Evolutionary conservation across 2,888 invertebrate genomes (phyloP).

Genomic region (Volucella inflata): DNA sequence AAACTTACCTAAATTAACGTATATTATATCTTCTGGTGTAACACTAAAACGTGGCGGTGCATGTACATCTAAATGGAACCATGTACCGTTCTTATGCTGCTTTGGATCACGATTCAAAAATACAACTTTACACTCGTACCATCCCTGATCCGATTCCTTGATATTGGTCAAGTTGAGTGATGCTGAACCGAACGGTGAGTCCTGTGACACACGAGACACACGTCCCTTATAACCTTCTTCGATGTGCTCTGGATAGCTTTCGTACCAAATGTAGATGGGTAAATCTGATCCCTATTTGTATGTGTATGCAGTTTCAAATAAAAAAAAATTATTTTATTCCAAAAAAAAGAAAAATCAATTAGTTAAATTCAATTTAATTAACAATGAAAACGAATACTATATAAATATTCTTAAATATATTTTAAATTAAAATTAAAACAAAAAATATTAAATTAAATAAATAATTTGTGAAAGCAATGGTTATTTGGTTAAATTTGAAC

Average conservation of each 20-base stretch:
- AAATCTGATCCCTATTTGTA: constrained; percentile 93
- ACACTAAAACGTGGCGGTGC: constrained; percentile 97
- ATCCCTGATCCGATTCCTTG: constrained; percentile 96
- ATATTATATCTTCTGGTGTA: constrained; percentile 97
- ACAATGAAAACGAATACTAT: constrained; percentile 13
- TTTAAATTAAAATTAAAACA: constrained; percentile 49
- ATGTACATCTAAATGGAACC: constrained; percentile 99
- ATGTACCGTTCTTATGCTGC: constrained; percentile 96
- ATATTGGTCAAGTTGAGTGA: constrained; percentile 98
- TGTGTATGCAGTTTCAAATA: background rate
- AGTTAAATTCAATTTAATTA: constrained; percentile 23
- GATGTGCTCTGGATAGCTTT: constrained; percentile 98
- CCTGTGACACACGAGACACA: constrained; percentile 94
- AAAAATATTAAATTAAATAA: constrained; percentile 27
- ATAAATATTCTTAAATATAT: constrained; percentile 51
- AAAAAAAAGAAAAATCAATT: constrained; percentile 55
- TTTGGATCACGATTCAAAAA: constrained; percentile 97
- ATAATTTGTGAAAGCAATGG: constrained; percentile 66
- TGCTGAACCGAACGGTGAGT: constrained; percentile 94
- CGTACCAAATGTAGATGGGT: constrained; percentile 99
- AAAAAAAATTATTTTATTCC: constrained; percentile 17
- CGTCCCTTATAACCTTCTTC: constrained; percentile 97
- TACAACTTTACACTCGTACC: constrained; percentile 98
- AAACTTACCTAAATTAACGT: constrained; percentile 92
- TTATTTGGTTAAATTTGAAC: constrained; percentile 32